Evolutionary conservation across 2,797 vertebrate species (phyloP).

Genomic region (Craterocephalus amniculus): DNA sequence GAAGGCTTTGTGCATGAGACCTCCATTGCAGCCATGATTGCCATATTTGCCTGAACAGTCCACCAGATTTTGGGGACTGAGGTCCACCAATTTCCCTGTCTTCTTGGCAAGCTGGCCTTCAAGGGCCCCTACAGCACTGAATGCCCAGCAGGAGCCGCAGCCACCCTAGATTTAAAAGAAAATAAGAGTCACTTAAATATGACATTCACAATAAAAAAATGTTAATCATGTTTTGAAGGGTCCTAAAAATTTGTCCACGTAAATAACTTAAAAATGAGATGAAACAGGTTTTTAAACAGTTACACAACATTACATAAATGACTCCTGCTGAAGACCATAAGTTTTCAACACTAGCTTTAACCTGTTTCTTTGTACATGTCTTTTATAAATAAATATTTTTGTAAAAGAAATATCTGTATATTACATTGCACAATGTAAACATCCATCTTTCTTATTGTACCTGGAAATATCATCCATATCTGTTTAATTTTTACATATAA

Average conservation of each 20-base stretch:
- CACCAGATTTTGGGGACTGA: conserved; percentile 92
- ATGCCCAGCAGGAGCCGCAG: conserved; percentile 93
- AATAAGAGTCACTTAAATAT: neutral
- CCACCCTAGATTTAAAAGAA: conserved; percentile 70
- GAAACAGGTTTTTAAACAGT: neutral
- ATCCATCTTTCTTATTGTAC: too few species aligned
- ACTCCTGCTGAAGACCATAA: neutral
- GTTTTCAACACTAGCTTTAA: neutral
- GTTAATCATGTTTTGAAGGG: too few species aligned
- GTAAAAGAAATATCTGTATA: neutral
- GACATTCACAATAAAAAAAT: neutral
- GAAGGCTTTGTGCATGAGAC: conserved; percentile 82
- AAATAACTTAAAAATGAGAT: too few species aligned
- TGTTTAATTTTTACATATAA: too few species aligned
- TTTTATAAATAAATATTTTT: neutral
- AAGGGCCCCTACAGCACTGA: conserved; percentile 90
- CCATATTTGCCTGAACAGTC: conserved; percentile 87
- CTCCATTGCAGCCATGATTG: conserved; percentile 87
- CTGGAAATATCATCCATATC: too few species aligned
- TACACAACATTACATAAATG: neutral
- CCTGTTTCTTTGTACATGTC: neutral
- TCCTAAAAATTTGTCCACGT: too few species aligned
- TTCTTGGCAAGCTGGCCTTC: conserved; percentile 88
- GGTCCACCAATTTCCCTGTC: conserved; percentile 84
- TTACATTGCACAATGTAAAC: too few species aligned